These are phyloP conservation scores for Callinectes sapidus DNA, from an alignment of 2,888 invertebrate species.

Conservation along the genomic window DNA sequence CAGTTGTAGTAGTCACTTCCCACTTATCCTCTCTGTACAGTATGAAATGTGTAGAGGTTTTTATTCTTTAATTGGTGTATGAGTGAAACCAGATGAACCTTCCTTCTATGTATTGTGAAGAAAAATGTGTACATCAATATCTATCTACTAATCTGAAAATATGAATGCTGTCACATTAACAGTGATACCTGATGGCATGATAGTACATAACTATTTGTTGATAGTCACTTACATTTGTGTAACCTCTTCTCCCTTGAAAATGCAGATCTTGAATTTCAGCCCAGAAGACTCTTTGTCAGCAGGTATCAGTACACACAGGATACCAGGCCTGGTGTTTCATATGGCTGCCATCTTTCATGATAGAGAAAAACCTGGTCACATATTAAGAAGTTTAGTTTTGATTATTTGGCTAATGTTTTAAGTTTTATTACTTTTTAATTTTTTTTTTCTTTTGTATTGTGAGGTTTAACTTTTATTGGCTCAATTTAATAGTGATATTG, in stretches of 20 bases:
- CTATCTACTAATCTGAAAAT: not conserved
- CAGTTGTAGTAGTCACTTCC: constrained; percentile 40
- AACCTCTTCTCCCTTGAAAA: not conserved
- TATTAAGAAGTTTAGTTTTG: not conserved
- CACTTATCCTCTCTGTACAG: constrained; percentile 36
- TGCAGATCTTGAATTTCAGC: not conserved
- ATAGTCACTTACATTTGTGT: not conserved
- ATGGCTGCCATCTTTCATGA: not conserved
- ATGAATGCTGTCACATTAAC: constrained; percentile 15
- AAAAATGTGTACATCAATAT: constrained; percentile 8
- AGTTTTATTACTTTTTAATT: not conserved
- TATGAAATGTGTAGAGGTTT: constrained; percentile 6
- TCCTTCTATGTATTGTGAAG: not conserved
- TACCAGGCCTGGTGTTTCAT: not conserved
- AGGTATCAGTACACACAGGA: not conserved
- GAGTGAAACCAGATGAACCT: not conserved
- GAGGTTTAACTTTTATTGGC: not conserved
- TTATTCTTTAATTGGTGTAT: not conserved
- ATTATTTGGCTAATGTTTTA: not conserved
- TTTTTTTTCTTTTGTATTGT: not conserved
- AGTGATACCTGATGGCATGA: not conserved
- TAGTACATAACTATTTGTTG: not conserved
- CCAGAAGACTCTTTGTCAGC: not conserved
- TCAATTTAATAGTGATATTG: not conserved
- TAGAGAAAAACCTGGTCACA: not conserved